These are phyloP conservation scores for Nineta flava DNA, from an alignment of 2,888 invertebrate species.

Conservation along the genomic window DNA sequence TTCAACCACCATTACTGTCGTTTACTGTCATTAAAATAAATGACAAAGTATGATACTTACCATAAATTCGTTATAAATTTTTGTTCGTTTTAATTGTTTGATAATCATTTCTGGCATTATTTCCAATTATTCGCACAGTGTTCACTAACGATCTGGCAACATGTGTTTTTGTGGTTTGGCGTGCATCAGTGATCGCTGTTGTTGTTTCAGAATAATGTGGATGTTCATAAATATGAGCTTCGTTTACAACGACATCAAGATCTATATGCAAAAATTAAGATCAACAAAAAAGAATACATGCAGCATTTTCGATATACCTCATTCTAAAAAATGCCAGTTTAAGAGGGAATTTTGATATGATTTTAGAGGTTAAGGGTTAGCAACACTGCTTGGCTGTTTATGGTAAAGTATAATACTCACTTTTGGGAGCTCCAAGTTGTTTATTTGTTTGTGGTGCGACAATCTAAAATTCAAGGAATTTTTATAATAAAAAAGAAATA, in stretches of 20 bases:
- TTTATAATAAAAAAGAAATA: background rate
- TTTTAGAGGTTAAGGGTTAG: too few relatives aligned
- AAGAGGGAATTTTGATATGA: too few relatives aligned
- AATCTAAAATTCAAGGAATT: background rate
- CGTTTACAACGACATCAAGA: constrained; percentile 1
- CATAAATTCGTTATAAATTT: too few relatives aligned
- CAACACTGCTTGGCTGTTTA: too few relatives aligned
- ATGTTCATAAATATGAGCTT: constrained; percentile 2
- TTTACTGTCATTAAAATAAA: too few relatives aligned
- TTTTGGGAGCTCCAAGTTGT: too few relatives aligned
- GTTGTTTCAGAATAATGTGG: background rate
- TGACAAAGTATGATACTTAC: background rate
- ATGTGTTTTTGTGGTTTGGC: constrained; percentile 10
- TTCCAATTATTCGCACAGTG: constrained; percentile 9
- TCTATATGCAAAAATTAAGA: background rate
- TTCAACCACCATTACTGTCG: too few relatives aligned
- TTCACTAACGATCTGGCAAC: constrained; percentile 11
- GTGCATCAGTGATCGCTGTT: background rate
- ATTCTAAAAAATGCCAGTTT: too few relatives aligned
- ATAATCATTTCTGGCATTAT: constrained; percentile 8
- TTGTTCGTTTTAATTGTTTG: background rate
- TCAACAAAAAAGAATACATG: too few relatives aligned
- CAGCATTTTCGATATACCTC: too few relatives aligned
- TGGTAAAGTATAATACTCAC: too few relatives aligned
- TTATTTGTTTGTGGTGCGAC: too few relatives aligned